These are phyloP conservation scores for Callipepla californica DNA, from an alignment of 2,113 vertebrate species.

Conservation along the genomic window DNA sequence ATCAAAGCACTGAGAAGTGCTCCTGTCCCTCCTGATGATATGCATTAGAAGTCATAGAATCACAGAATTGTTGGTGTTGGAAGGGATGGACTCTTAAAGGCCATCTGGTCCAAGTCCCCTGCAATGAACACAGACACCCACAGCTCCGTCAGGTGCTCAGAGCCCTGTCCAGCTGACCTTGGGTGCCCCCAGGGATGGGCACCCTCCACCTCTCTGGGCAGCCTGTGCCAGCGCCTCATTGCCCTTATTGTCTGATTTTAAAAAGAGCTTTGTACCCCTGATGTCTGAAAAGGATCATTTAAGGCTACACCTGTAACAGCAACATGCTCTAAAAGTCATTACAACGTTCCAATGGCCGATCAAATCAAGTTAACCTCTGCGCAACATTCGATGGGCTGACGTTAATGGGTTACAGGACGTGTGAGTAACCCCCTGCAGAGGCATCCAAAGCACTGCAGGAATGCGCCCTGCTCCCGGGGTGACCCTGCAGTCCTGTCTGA, in stretches of 20 bases:
- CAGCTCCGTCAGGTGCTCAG: too few relatives aligned
- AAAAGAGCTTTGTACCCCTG: neutral
- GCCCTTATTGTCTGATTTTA: neutral
- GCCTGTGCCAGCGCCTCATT: too few relatives aligned
- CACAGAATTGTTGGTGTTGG: too few relatives aligned
- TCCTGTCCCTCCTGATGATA: neutral
- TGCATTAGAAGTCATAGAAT: neutral
- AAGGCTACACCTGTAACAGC: neutral
- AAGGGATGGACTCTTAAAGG: too few relatives aligned
- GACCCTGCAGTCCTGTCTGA: rapidly evolving
- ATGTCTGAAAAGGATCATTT: neutral
- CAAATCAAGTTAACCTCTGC: neutral
- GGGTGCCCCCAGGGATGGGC: too few relatives aligned
- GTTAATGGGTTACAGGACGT: constrained; percentile 52
- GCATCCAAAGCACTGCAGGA: constrained; percentile 52
- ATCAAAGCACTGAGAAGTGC: neutral
- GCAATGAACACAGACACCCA: too few relatives aligned
- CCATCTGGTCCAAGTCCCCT: too few relatives aligned
- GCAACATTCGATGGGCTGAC: neutral
- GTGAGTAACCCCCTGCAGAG: neutral
- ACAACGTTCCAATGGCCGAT: neutral
- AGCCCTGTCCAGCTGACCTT: too few relatives aligned
- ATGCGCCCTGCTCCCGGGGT: neutral
- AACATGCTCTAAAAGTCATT: neutral
- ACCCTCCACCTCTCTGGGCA: too few relatives aligned